Base-by-base conservation (phyloP, 2,113 vertebrate genomes). In the Delphinapterus leucas region DNA sequence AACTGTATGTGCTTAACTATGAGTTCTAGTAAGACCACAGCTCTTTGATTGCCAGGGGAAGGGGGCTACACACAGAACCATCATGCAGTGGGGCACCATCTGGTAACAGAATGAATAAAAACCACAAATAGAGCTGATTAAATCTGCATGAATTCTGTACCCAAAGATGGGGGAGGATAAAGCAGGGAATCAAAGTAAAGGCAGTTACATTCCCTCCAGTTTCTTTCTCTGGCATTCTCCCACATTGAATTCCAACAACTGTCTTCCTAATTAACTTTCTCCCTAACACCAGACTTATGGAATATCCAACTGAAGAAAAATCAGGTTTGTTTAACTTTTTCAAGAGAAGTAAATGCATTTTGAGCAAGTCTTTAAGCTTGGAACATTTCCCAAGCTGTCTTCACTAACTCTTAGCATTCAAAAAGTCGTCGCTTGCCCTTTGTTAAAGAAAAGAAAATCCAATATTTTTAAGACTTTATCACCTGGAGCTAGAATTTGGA, bases 71-170 rank as follows among this genome's bases (percentile, higher is more conserved):
- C 70, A 71, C 21, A 93, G 61, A 84, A 68, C 61, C 73, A 20
- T 47, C 60, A 33, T 12, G 89, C 18, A 63, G 44, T 38, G 81
- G 36, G 86, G 92, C 94, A 93, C 92, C 96, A 95, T 97, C 95
- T 97, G 95, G 92, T 97, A 97, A 98, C 95, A 87, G 96, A 93
- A 94, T 70, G 70, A 84, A 97, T 88, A 83, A 89, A 97, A 97
- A 71, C 36, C 92, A 36, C 79, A 80, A 76, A 36, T 2, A 58
- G n/a, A 28, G 20, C 70, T 96, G 61, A 93, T 82, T 73, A 94
- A 91, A 87, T 90, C 67, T 92, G 26, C 58, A 61, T 60, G 58
- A 81, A 83, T 88, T 89, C 58, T 3, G 44, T 79, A 61, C 25
- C 41, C 28, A 71, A 61, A 93, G n/a, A 41, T 36, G 33, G 28